Evolutionary conservation across 2,888 invertebrate species (phyloP).

Genomic region (Amorpha juglandis): DNA sequence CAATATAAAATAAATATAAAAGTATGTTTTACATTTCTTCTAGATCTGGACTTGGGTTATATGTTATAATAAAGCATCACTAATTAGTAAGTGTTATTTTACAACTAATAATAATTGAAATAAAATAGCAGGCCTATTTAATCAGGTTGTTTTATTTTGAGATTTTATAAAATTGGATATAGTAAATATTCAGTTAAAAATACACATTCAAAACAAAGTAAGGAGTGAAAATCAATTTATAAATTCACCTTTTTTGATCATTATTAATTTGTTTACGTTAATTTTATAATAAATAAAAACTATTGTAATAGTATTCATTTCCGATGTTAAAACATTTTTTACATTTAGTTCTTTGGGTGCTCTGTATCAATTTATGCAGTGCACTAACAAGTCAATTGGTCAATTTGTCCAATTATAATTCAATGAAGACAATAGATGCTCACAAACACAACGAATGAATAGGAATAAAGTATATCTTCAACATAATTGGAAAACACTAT

Average conservation of each 20-base stretch:
- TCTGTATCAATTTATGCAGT: constrained; percentile 67
- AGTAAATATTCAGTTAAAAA: too few relatives aligned
- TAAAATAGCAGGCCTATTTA: too few relatives aligned
- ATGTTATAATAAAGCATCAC: too few relatives aligned
- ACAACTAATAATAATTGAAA: too few relatives aligned
- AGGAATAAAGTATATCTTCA: constrained; percentile 50
- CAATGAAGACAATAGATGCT: constrained; percentile 62
- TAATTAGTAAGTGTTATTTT: too few relatives aligned
- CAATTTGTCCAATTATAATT: constrained; percentile 65
- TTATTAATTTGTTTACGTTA: constrained; percentile 1
- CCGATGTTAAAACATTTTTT: background rate
- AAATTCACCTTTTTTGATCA: background rate
- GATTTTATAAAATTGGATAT: too few relatives aligned
- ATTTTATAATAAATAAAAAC: too few relatives aligned
- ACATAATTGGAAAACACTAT: constrained; percentile 46
- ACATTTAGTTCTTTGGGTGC: constrained; percentile 76
- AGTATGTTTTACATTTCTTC: too few relatives aligned
- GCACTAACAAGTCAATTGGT: constrained; percentile 58
- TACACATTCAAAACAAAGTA: background rate
- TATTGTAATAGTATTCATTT: too few relatives aligned
- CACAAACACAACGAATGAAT: constrained; percentile 61
- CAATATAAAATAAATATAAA: too few relatives aligned
- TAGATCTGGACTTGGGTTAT: too few relatives aligned
- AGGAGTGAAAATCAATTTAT: background rate
- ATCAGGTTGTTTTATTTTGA: too few relatives aligned